A percentile compares a stretch with the other conserved stretches of the same genome.
Conservation (phyloP, 1,140 invertebrate species). For the Matsumurasca onukii region DNA sequence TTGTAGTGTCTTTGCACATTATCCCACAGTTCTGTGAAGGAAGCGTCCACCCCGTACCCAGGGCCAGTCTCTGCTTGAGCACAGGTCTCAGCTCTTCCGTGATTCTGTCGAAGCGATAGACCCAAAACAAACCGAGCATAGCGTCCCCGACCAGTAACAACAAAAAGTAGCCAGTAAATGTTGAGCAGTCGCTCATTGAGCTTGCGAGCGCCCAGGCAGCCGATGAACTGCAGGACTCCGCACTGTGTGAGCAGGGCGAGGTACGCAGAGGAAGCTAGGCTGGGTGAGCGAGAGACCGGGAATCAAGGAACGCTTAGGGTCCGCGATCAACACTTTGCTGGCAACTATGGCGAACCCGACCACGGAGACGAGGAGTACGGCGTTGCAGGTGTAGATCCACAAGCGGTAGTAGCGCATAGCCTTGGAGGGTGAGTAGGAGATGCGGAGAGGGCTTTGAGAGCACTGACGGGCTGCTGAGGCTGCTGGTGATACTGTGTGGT, state of each 20-base stretch:
- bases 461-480: conserved; percentile 19
- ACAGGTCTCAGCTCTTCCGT: conserved; percentile 67
- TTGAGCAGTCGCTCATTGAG: conserved; percentile 79
- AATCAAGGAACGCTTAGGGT: conserved; percentile 66
- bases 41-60: conserved; percentile 70
- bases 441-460: conserved; percentile 25
- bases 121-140: conserved; percentile 83
- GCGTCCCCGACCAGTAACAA: conserved; percentile 80
- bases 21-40: conserved; percentile 79
- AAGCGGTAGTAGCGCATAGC: conserved; percentile 76
- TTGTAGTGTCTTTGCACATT: conserved; percentile 69
- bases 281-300: conserved; percentile 73
- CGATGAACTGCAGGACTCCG: conserved; percentile 57
- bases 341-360: conserved; percentile 77
- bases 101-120: conserved; percentile 76
- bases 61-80: conserved; percentile 55
- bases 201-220: conserved; percentile 75
- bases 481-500: conserved; percentile 25
- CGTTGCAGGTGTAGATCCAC: conserved; percentile 92
- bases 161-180: conserved; percentile 82
- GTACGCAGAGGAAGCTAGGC: conserved; percentile 75
- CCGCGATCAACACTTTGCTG: conserved; percentile 56
- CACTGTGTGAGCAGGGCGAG: conserved; percentile 70
- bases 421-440: conserved; percentile 38
- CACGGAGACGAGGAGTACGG: conserved; percentile 77